Base-by-base conservation (phyloP, 2,888 invertebrate genomes). In the Aphidius colemani region DNA sequence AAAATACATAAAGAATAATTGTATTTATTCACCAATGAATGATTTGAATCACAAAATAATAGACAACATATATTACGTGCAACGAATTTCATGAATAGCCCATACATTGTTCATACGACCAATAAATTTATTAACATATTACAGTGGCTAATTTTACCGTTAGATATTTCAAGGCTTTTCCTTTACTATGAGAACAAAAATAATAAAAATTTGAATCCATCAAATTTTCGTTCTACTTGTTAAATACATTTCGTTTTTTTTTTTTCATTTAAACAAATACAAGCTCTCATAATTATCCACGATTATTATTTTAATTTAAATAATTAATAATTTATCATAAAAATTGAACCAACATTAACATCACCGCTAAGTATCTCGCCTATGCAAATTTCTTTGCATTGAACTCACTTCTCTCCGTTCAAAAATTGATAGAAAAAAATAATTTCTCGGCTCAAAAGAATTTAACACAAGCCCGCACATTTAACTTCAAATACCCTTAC, bases 381-480 rank as follows among this genome's bases (percentile, higher is more conserved):
- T 58, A 41, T 65, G 58, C 65, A 65, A 11, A 10, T 43, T 10
- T 30, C 10, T 5, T 3, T 7, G 57, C 65, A 65, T 65, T 48
- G 39, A 61, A 53, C 49, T 65, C 65, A 57, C 56, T 56, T 30
- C 13, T 13, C 41, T 8, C 13, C 9, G 7, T 43, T 55, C 11
- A 43, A 45, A 18, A n/a, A 18, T 56, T 7, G 1, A 10, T 46
- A 6, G 39, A 53, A 45, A 51, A 9, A 39, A 40, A 44, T 39
- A 1, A 18, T 18, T 2, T 18, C 13, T 2, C 13, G 1, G 13
- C 13, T 18, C 53, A 30, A 11, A 39, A 46, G 18, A 57, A 64
- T 64, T 61, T 64, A 61, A 56, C 55, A 45, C 9, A 57, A 64
- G 44, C 64, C 64, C 64, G 55, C 64, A 30, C 30, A 30, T 30